Percentiles rank a stretch among this genome's conserved stretches.
Evolutionary conservation across 2,888 invertebrate genomes (phyloP).

Genomic region (Lasioglossum calceatum): DNA sequence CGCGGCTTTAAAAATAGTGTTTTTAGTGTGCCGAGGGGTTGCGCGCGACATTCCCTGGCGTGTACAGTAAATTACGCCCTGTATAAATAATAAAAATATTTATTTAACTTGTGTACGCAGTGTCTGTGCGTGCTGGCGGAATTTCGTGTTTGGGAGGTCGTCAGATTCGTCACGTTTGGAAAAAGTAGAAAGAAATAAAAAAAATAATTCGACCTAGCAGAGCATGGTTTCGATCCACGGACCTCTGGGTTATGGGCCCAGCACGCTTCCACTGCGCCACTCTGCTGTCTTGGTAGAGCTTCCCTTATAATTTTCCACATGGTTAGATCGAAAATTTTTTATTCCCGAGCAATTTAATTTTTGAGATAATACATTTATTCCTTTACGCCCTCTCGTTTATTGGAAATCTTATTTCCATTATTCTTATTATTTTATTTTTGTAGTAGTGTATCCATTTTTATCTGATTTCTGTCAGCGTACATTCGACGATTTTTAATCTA

Average conservation of each 20-base stretch:
- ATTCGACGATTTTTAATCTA: too few species aligned
- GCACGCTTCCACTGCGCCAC: conserved; percentile 83
- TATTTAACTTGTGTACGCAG: not conserved
- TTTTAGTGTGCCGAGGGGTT: not conserved
- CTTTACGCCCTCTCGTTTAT: not conserved
- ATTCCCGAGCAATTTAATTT: not conserved
- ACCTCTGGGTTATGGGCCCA: conserved; percentile 83
- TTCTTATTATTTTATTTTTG: not conserved
- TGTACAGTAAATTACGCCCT: not conserved
- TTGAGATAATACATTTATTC: not conserved
- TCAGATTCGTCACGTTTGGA: not conserved
- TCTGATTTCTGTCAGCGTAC: too few species aligned
- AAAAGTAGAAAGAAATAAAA: not conserved
- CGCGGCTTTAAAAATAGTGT: conserved; percentile 5
- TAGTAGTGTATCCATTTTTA: not conserved
- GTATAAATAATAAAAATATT: not conserved
- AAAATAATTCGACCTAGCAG: conserved; percentile 70
- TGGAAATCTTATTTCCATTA: too few species aligned
- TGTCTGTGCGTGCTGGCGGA: not conserved
- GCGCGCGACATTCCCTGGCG: not conserved
- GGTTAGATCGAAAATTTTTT: not conserved
- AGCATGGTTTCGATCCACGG: conserved; percentile 82
- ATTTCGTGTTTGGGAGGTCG: not conserved
- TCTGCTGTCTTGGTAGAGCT: conserved; percentile 69
- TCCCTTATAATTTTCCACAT: conserved; percentile 28